Conservation (phyloP, 2,888 invertebrate genomes). For the Leucophora obtusa region DNA sequence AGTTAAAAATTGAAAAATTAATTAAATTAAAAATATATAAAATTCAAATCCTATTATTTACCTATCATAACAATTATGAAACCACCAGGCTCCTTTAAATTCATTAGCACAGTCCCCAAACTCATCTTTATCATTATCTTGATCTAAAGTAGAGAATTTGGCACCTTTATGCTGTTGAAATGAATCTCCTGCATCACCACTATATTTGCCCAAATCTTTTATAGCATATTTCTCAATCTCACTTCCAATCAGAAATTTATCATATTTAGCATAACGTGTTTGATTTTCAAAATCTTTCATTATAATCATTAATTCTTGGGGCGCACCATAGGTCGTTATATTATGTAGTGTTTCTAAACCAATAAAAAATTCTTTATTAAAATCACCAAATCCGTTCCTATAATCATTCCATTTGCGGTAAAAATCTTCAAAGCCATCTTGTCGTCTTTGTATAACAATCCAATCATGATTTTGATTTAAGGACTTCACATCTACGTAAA, state of each 20-base stretch:
- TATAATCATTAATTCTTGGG: neutral
- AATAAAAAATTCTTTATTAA: neutral
- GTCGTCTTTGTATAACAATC: neutral
- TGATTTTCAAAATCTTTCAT: no score
- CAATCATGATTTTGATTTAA: neutral
- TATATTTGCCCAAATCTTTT: neutral
- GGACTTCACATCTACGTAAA: no score
- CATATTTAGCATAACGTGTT: neutral
- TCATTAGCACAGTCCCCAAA: conserved; percentile 1
- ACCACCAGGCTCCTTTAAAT: conserved; percentile 26
- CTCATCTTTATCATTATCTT: conserved; percentile 5
- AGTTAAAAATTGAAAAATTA: no score
- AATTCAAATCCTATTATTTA: neutral
- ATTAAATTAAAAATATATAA: no score
- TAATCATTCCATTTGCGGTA: conserved; percentile 10
- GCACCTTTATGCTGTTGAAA: neutral
- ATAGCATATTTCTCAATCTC: neutral
- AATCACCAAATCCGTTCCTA: neutral
- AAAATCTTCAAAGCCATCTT: conserved; percentile 13
- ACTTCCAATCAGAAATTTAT: conserved; percentile 4
- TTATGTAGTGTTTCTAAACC: conserved; percentile 1
- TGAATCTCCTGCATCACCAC: conserved; percentile 5
- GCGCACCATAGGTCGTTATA: neutral
- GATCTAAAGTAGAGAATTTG: conserved; percentile 7
- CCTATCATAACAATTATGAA: conserved; percentile 7